Base-by-base conservation (phyloP, 2,113 vertebrate species). In the Danio rerio region DNA sequence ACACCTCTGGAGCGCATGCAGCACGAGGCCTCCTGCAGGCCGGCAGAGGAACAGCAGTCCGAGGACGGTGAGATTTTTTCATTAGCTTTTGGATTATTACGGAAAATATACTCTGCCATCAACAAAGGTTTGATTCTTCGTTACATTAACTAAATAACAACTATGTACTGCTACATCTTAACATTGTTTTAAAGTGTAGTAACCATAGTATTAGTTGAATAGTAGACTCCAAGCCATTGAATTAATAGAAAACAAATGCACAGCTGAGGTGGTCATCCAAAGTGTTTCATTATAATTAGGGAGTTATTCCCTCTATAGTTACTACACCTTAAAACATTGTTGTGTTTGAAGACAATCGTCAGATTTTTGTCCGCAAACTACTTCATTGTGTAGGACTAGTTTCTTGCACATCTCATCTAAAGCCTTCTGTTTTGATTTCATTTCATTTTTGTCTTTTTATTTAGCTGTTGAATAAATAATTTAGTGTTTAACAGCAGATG, bases 1-100 rank as follows among this genome's bases (percentile, higher is more conserved):
- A 98, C 96, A 0, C 96, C 97, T 0, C 50, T 98, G 93, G 96
- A 98, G 65, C 94, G 95, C 9, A 89, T 98, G 84, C 91, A 94
- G 62, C 97, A 99, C 0, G 91, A 97, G 87, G 93, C 88, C 79
- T 68, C 91, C 79, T 98, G 97, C 84, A 91, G 80, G 1, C 68
- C 91, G 0, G 80, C 87, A 0, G 92, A 86, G 43, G 93, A 94
- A 87, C 83, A 84, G 84, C 90, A 91, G 82, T 59, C 87, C 10
- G 77, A 89, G 73, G 15, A 55, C 0, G 89, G 89, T 59, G 85
- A 90, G 81, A 7, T 52, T 21, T 21, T 61, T 21, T 5, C 11
- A 5, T 61, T 21, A 5, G 9, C 5, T 12, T 61, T 58, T 18
- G 56, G 58, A 61, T 21, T 21, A 11, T 11, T 31, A 11, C 18